Conservation (phyloP, 2,888 invertebrate genomes). For the Rhopalosiphum nymphaeae region DNA sequence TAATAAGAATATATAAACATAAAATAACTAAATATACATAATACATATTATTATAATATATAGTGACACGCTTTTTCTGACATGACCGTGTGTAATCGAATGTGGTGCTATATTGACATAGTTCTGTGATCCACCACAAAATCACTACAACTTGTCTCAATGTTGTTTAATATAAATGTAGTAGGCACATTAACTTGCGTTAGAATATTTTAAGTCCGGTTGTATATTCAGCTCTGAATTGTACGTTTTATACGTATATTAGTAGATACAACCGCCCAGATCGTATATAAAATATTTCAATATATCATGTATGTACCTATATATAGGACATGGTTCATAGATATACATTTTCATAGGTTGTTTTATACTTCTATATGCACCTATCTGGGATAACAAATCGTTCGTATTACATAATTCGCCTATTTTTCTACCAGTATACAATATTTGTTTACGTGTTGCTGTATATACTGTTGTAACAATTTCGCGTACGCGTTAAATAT, state of each 20-base stretch:
- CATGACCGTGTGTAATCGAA: too few relatives aligned
- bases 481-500: constrained; percentile 9
- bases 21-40: background rate
- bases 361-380: background rate
- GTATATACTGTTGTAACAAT: background rate
- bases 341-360: background rate
- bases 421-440: background rate
- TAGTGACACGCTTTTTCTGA: background rate
- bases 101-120: constrained; percentile 14
- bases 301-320: background rate
- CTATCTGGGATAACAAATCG: background rate
- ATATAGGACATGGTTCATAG: background rate
- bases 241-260: background rate
- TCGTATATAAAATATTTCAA: background rate
- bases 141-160: background rate
- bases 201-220: background rate
- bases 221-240: background rate
- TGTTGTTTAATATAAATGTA: background rate
- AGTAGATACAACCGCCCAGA: too few relatives aligned
- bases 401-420: background rate
- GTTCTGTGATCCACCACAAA: background rate
- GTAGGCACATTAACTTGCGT: background rate
- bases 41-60: background rate
- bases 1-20: background rate
- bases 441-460: background rate